A percentile compares a stretch with the other conserved stretches of the same genome.
These are phyloP conservation scores for Drosophila barbarae DNA, from an alignment of 2,888 invertebrate genomes.

Conservation along the genomic window DNA sequence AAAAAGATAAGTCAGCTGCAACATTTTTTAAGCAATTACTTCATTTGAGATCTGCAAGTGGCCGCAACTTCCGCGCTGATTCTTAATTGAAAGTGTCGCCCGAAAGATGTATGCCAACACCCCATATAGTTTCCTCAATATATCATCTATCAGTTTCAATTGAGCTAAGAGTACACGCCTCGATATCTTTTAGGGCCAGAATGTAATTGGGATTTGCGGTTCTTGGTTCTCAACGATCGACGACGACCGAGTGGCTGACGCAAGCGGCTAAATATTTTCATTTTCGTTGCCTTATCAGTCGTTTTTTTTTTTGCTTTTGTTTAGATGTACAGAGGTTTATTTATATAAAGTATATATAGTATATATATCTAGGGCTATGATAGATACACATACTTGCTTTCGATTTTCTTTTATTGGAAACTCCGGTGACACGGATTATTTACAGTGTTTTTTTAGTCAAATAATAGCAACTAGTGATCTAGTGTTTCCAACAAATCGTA, in stretches of 20 bases:
- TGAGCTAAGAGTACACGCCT: not conserved
- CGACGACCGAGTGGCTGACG: slow-evolving; percentile 49
- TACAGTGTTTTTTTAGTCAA: slow-evolving; percentile 53
- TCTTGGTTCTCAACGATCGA: slow-evolving; percentile 3
- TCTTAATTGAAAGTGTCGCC: slow-evolving; percentile 13
- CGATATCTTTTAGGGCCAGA: slow-evolving; percentile 29
- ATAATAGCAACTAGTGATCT: slow-evolving; percentile 46
- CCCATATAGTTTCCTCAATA: not conserved
- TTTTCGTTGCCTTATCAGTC: slow-evolving; percentile 56
- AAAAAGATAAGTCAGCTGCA: not conserved
- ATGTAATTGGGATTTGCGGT: slow-evolving; percentile 42
- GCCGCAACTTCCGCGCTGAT: not conserved
- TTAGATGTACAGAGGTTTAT: slow-evolving; percentile 10
- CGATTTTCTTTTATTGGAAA: slow-evolving; percentile 22
- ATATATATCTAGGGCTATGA: slow-evolving; percentile 14
- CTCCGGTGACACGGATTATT: slow-evolving; percentile 22
- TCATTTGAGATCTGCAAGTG: not conserved
- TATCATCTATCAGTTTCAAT: not conserved
- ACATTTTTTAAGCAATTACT: not conserved
- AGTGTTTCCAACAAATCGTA: slow-evolving; percentile 52
- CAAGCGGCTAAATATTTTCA: slow-evolving; percentile 56
- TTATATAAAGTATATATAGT: slow-evolving; percentile 5
- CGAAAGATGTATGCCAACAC: slow-evolving; percentile 5
- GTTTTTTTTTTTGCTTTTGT: slow-evolving; percentile 12
- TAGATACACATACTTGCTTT: slow-evolving; percentile 9